Evolutionary conservation across 2,888 invertebrate genomes (phyloP), one percentile per base, ranked within the genome.

Genomic region (Unio pictorum): DNA sequence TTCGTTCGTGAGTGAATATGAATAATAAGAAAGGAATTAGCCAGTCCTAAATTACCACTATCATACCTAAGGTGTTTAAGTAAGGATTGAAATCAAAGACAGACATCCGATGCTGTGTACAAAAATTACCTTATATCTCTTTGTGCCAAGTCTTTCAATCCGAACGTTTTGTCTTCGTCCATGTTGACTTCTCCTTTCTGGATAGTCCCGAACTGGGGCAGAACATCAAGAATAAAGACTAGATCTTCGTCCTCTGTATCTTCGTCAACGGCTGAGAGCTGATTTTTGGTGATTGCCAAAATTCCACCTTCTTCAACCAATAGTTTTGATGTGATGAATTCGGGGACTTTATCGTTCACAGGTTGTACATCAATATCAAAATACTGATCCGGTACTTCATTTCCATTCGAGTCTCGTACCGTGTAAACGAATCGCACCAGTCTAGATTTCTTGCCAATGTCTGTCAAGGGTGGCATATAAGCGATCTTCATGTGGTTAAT

Each of bases 321-420:
- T 62, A 89, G 74, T 65, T 86, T 84, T 58, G 84, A 80, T 20
- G 85, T 81, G 15, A 84, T 76, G 66, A 88, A 86, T 61, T 81
- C 76, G 18, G 88, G 88, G 8, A 81, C 74, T 56, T 86, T 83
- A 71, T 89, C 87, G 72, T 89, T 88, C 6, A 89, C 88, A 15
- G 89, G 88, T 45, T 88, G 81, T 11, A 90, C 84, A 71, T 87
- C 86, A 55, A 89, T 86, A 69, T 89, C 87, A 68, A 89, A 87
- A 7, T 84, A 79, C 71, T 89, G 88, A 55, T 84, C 82, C 5
- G 79, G 74, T 5, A 87, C 84, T 68, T 84, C 83, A 75, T 88
- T 88, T 20, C 84, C 84, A 65, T 84, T 83, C 18, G 84, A 81
- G 68, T 89, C 89, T 64, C 84, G 83, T 17, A 89, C 87, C 45